These are phyloP conservation scores for Yoshiicerus persimilis DNA, from an alignment of 1,140 invertebrate genomes.

Conservation along the genomic window DNA sequence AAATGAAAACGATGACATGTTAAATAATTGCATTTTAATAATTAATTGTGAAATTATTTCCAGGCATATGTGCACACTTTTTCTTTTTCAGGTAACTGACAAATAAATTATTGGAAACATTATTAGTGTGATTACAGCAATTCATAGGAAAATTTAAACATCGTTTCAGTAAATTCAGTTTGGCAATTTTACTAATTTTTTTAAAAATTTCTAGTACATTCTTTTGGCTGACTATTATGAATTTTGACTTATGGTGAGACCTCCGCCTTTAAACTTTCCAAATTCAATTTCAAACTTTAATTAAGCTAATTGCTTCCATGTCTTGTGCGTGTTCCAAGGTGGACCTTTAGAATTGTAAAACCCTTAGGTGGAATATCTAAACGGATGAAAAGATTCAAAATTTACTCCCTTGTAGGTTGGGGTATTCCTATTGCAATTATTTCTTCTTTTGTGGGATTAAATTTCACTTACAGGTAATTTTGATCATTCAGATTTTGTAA, in stretches of 20 bases:
- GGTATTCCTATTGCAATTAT: neutral
- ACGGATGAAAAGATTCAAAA: neutral
- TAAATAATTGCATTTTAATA: neutral
- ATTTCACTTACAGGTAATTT: neutral
- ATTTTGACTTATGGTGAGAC: constrained; percentile 30
- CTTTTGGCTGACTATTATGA: constrained; percentile 32
- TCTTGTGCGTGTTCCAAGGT: too few species aligned
- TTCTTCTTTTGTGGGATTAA: neutral
- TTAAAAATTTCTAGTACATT: too few species aligned
- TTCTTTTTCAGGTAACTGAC: constrained; percentile 11
- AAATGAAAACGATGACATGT: neutral
- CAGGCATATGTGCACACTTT: neutral
- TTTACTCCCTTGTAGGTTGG: neutral
- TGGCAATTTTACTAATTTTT: too few species aligned
- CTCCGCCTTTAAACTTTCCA: constrained; percentile 2
- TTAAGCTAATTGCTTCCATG: too few species aligned
- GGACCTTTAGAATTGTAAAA: neutral
- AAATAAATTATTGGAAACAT: too few species aligned
- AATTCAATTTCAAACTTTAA: too few species aligned
- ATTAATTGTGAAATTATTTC: neutral
- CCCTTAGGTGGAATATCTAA: neutral
- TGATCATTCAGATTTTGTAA: too few species aligned
- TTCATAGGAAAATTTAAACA: too few species aligned
- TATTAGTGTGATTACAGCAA: too few species aligned
- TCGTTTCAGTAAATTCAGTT: too few species aligned